Evolutionary conservation across 2,797 vertebrate species (phyloP).

Genomic region (Orientallactaga sibirica): DNA sequence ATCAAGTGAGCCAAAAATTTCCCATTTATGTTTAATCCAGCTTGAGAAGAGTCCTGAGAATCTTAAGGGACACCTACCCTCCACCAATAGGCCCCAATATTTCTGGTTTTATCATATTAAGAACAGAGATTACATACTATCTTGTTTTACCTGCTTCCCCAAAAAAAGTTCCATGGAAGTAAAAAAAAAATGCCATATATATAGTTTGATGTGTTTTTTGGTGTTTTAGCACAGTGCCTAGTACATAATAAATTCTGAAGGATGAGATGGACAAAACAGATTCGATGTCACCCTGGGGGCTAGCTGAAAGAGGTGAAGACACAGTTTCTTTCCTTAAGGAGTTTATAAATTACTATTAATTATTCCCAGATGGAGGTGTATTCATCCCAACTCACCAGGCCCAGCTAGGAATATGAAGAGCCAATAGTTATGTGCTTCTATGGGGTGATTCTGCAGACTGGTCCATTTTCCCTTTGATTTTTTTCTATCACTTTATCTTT

Average conservation of each 20-base stretch:
- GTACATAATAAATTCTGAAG: slow-evolving; percentile 75
- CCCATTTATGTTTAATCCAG: neutral
- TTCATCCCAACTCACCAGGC: slow-evolving; percentile 52
- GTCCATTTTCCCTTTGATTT: slow-evolving; percentile 38
- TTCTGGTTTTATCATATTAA: neutral
- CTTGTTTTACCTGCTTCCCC: slow-evolving; percentile 8
- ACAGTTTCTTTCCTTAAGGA: slow-evolving; percentile 67
- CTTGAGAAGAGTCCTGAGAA: neutral
- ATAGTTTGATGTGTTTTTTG: slow-evolving; percentile 24
- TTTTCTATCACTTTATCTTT: slow-evolving; percentile 65
- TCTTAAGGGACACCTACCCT: neutral
- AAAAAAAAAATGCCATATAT: neutral
- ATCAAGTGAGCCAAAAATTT: neutral
- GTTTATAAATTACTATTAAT: slow-evolving; percentile 74
- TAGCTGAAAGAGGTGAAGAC: slow-evolving; percentile 69
- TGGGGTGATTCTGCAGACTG: slow-evolving; percentile 11
- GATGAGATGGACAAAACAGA: slow-evolving; percentile 31
- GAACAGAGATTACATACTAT: neutral
- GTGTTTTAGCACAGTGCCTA: slow-evolving; percentile 35
- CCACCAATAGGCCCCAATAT: neutral
- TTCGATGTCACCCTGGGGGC: slow-evolving; percentile 33
- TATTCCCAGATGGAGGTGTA: slow-evolving; percentile 71
- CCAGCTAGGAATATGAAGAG: slow-evolving; percentile 60
- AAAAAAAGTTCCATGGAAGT: slow-evolving; percentile 19
- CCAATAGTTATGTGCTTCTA: slow-evolving; percentile 67